Conservation (phyloP, 2,888 invertebrate genomes). For the Schizaphis graminum region DNA sequence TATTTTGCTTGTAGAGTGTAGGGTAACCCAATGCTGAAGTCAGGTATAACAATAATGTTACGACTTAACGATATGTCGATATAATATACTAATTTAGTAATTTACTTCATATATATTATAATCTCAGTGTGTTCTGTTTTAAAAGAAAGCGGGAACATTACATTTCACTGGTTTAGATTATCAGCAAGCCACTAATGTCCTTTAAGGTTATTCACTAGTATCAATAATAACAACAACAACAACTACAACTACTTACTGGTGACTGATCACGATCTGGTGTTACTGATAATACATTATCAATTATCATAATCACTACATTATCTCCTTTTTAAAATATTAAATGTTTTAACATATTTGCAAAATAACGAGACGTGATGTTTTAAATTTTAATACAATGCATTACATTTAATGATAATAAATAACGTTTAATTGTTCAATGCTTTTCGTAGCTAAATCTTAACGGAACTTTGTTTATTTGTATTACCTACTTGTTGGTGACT, state of each 20-base stretch:
- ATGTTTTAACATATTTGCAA: background rate
- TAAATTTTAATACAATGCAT: background rate
- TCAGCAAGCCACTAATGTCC: background rate
- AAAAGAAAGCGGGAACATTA: background rate
- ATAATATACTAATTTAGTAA: too few relatives aligned
- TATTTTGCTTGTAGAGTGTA: too few relatives aligned
- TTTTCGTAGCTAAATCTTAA: background rate
- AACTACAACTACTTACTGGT: too few relatives aligned
- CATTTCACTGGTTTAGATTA: background rate
- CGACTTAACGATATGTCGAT: too few relatives aligned
- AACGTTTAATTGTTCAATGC: background rate
- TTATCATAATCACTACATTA: background rate
- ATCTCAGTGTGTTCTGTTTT: background rate
- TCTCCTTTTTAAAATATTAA: background rate
- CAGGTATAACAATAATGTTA: too few relatives aligned
- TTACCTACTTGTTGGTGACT: background rate
- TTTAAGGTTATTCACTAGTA: background rate
- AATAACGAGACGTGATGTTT: background rate
- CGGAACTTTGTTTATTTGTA: background rate
- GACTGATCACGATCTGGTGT: background rate
- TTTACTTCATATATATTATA: background rate
- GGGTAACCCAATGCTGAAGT: too few relatives aligned
- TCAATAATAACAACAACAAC: background rate
- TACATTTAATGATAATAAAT: background rate
- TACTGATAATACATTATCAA: background rate